Conservation (phyloP, 2,797 vertebrate genomes). For the Babyrousa celebensis region DNA sequence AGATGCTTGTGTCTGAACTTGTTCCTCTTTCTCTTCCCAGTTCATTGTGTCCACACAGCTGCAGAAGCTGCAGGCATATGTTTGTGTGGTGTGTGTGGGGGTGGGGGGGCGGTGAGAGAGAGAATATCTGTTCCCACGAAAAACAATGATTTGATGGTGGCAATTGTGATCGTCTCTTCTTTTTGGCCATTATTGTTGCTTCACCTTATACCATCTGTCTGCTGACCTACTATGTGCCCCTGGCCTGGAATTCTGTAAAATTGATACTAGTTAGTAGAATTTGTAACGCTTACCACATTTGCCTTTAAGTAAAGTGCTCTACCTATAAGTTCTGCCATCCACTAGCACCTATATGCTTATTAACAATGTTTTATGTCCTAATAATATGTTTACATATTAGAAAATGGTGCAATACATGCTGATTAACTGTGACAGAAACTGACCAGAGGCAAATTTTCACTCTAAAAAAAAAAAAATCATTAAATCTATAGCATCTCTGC, state of each 20-base stretch:
- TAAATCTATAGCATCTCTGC: constrained; percentile 54
- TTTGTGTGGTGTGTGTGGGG: neutral
- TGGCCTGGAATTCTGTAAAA: neutral
- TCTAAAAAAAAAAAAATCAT: constrained; percentile 4
- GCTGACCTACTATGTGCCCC: neutral
- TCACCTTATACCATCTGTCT: constrained; percentile 36
- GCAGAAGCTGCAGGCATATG: constrained; percentile 67
- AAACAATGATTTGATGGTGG: neutral
- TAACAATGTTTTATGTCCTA: neutral
- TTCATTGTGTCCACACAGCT: constrained; percentile 31
- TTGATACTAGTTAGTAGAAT: neutral
- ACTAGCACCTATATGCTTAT: neutral
- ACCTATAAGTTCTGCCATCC: neutral
- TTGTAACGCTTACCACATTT: neutral
- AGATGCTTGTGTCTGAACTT: neutral
- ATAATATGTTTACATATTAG: constrained; percentile 10
- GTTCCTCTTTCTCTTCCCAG: fast-evolving
- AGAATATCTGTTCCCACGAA: neutral
- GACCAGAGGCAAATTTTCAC: constrained; percentile 61
- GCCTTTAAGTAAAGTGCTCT: neutral
- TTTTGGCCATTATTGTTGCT: constrained; percentile 62
- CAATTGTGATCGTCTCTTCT: constrained; percentile 1
- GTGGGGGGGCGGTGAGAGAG: neutral
- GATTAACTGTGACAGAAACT: constrained; percentile 50
- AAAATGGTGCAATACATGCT: constrained; percentile 28